These are phyloP conservation scores for Ceratosolen fusciceps DNA, from an alignment of 1,140 invertebrate genomes.

Conservation along the genomic window DNA sequence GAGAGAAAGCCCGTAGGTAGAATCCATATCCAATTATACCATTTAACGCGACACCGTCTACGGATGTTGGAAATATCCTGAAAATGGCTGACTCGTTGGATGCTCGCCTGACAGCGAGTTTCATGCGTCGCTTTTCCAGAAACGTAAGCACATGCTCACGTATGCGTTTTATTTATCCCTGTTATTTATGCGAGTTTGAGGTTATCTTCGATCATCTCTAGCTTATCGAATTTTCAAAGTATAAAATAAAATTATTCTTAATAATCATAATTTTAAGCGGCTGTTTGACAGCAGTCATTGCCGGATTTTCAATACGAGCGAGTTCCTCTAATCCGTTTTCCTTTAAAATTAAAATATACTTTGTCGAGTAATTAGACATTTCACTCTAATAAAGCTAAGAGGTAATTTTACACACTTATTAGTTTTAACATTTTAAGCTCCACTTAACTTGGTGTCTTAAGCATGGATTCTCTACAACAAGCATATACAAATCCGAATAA, in stretches of 20 bases:
- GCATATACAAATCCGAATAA: too few species aligned
- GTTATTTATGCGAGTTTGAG: neutral
- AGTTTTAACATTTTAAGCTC: too few species aligned
- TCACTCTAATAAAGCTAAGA: too few species aligned
- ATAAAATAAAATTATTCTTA: slow-evolving; percentile 16
- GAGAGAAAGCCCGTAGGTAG: neutral
- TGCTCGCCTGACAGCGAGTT: neutral
- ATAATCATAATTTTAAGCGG: slow-evolving; percentile 2
- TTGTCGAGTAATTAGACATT: too few species aligned
- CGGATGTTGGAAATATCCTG: slow-evolving; percentile 21
- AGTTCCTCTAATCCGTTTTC: too few species aligned
- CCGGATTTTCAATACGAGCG: neutral
- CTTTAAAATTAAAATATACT: too few species aligned
- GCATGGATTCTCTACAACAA: too few species aligned
- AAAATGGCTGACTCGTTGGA: neutral
- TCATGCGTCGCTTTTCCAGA: neutral
- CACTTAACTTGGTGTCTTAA: too few species aligned
- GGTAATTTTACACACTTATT: too few species aligned
- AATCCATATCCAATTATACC: slow-evolving; percentile 25
- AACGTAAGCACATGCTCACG: neutral
- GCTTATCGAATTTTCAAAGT: neutral
- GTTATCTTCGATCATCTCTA: neutral
- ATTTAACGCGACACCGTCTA: slow-evolving; percentile 18
- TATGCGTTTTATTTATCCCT: neutral
- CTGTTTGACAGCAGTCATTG: neutral